Percentiles rank a stretch among this genome's conserved stretches.
Conservation (phyloP, 2,888 invertebrate genomes). For the Dynastes hyllus region DNA sequence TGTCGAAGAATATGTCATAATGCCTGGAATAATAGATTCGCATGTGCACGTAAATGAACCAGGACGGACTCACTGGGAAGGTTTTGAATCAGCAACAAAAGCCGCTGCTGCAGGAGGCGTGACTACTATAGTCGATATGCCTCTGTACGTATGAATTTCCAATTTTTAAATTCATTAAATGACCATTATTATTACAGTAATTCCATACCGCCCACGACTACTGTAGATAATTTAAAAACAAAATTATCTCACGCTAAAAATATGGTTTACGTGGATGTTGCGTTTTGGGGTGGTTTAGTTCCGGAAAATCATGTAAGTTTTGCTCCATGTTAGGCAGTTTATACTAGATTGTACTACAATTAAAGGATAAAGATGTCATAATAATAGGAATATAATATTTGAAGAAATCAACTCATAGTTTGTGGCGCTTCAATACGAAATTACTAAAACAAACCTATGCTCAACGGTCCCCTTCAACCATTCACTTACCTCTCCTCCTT, state of each 20-base stretch:
- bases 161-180: not conserved
- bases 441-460: too few relatives aligned
- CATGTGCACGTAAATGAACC: conserved; percentile 86
- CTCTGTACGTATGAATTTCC: conserved; percentile 74
- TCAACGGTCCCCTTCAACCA: too few relatives aligned
- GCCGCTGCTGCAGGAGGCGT: conserved; percentile 84
- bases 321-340: too few relatives aligned
- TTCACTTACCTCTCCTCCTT: too few relatives aligned
- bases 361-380: too few relatives aligned
- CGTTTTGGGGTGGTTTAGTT: conserved; percentile 87
- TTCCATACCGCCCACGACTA: conserved; percentile 82
- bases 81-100: conserved; percentile 80
- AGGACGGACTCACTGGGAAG: conserved; percentile 82
- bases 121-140: conserved; percentile 83
- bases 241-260: conserved; percentile 77
- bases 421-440: too few relatives aligned
- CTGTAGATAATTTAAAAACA: conserved; percentile 75
- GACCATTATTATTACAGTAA: conserved; percentile 73
- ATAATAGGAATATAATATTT: too few relatives aligned
- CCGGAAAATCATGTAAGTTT: conserved; percentile 76
- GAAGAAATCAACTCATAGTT: too few relatives aligned
- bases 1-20: conserved; percentile 73
- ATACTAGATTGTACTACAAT: too few relatives aligned
- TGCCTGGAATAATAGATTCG: conserved; percentile 82
- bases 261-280: conserved; percentile 79